These are phyloP conservation scores for Heliconius sara DNA, from an alignment of 2,888 invertebrate genomes.

Conservation along the genomic window DNA sequence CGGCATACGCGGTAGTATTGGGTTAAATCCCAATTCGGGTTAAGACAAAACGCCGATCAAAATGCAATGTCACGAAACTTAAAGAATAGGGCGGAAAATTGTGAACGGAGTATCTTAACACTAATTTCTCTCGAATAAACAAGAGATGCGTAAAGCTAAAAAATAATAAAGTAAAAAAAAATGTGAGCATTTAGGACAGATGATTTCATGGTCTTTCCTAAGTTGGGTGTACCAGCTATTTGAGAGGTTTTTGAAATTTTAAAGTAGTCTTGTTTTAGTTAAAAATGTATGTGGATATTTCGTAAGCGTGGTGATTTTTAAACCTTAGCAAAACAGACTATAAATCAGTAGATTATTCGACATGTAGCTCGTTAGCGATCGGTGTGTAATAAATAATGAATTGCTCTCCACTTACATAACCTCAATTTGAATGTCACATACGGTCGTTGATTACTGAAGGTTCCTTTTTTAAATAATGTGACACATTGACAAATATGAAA, in stretches of 20 bases:
- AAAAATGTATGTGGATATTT: constrained; percentile 62
- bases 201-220: constrained; percentile 44
- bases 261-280: constrained; percentile 48
- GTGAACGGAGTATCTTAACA: too few species aligned
- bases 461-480: not conserved
- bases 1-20: too few species aligned
- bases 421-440: not conserved
- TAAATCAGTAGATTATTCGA: constrained; percentile 67
- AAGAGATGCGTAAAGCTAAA: not conserved
- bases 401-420: constrained; percentile 43
- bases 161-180: not conserved
- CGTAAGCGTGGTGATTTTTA: constrained; percentile 67
- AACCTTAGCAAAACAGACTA: constrained; percentile 73
- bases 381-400: constrained; percentile 55
- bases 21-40: too few species aligned
- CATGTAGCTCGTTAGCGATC: constrained; percentile 68
- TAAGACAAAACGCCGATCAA: too few species aligned
- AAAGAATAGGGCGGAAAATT: too few species aligned
- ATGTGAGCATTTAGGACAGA: not conserved
- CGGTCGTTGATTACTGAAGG: not conserved
- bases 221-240: constrained; percentile 42
- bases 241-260: constrained; percentile 50
- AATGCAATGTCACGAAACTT: too few species aligned
- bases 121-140: not conserved
- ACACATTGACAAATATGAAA: not conserved